Evolutionary conservation across 2,888 invertebrate species (phyloP), one percentile per base, ranked within the genome.

Genomic region (Microchrysa polita): DNA sequence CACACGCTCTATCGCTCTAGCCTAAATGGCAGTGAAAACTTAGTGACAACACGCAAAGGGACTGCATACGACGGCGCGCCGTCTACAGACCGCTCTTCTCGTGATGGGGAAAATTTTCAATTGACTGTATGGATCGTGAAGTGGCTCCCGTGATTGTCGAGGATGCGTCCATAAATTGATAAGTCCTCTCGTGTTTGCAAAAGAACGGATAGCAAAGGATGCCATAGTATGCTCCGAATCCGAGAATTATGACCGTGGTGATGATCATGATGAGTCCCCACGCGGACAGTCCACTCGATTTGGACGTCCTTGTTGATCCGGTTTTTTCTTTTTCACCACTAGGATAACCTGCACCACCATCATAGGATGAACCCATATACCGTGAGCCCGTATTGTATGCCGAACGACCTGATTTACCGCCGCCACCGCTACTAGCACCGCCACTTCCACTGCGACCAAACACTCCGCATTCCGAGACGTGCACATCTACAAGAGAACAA

Each of bases 141-240:
- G 85, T 84, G 44, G 84, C 81, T 18, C 81, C 81, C 12, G 84
- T 83, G 1, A 83, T 83, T 4, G 84, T 84, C 5, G 84, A 84
- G 0, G 83, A 83, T 1, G 81, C 82, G 76, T 84, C 83, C 84
- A 85, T 83, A 67, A 84, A 83, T 44, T 81, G 81, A 76, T 84
- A 84, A 72, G 82, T 84, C 57, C 82, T 81, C 67, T 84, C 84
- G 27, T 81, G 80, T 61, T 81, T 80, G 73, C 90, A 91, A 61
- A 91, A 80, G 63, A 89, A 86, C 34, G 91, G 91, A 81, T 91
- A 91, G 78, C 91, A 90, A 78, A 91, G 87, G 40, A 89, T 87
- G 76, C 88, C 87, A 79, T 91, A 91, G 79, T 92, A 91, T 53
- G 88, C 85, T 0, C 87, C 87, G 42, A 84, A 77, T 18, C 86